phyloP scores from a whole-genome alignment of 1,140 invertebrate species.

The Eueides isabella region DNA sequence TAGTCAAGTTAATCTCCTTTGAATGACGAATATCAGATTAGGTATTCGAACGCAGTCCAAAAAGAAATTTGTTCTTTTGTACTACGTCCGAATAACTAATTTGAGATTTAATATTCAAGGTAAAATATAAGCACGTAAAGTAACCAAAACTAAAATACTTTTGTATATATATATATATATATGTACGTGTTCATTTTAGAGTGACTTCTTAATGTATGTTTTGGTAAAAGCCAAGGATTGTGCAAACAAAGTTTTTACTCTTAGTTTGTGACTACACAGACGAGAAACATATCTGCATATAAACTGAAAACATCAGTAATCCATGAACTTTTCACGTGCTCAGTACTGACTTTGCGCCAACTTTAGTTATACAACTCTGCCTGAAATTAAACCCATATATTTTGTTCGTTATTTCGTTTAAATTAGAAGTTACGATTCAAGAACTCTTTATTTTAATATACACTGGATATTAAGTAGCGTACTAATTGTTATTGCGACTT shows the following conservation, averaged over 20 bases:
- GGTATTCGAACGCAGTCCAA: neutral
- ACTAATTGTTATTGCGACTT: neutral
- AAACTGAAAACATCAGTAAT: slow-evolving; percentile 53
- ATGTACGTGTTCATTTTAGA: neutral
- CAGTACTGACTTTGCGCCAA: slow-evolving; percentile 46
- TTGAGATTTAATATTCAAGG: neutral
- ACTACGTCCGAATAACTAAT: too few relatives aligned
- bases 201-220: slow-evolving; percentile 10
- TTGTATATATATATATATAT: neutral
- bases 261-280: slow-evolving; percentile 42
- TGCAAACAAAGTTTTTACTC: slow-evolving; percentile 35
- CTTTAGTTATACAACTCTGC: slow-evolving; percentile 44
- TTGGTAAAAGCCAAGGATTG: slow-evolving; percentile 33
- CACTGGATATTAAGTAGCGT: neutral
- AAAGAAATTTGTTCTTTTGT: too few relatives aligned
- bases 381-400: slow-evolving; percentile 46
- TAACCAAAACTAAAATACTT: neutral
- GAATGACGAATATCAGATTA: too few relatives aligned
- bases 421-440: slow-evolving; percentile 17
- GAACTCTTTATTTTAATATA: slow-evolving; percentile 5
- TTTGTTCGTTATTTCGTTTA: slow-evolving; percentile 32
- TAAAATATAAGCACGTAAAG: neutral
- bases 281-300: slow-evolving; percentile 46
- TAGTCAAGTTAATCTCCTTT: too few relatives aligned
- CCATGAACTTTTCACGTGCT: slow-evolving; percentile 46